phyloP scores from a whole-genome alignment of 2,797 vertebrate genomes.

The Manis crassicaudata region DNA sequence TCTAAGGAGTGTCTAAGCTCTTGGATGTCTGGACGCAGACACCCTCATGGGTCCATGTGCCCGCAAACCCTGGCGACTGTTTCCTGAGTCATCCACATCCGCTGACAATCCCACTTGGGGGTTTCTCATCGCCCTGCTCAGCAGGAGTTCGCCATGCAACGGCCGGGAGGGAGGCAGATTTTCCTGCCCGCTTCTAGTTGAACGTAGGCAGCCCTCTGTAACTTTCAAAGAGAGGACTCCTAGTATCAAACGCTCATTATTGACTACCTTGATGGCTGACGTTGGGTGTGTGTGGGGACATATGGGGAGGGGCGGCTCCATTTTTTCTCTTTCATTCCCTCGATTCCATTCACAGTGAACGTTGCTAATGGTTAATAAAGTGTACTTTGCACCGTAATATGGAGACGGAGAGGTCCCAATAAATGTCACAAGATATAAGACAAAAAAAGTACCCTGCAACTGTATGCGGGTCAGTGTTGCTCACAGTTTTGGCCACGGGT shows the following conservation, averaged over 20 bases:
- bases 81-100: background rate
- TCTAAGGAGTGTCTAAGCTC: background rate
- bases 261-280: background rate
- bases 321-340: conserved; percentile 65
- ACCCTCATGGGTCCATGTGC: no score
- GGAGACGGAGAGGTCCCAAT: conserved; percentile 56
- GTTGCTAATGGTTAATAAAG: conserved; percentile 76
- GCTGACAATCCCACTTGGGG: background rate
- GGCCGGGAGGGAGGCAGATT: background rate
- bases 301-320: background rate
- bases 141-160: background rate
- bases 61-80: background rate
- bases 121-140: background rate
- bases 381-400: conserved; percentile 47
- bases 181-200: background rate
- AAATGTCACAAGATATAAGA: conserved; percentile 73
- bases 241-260: background rate
- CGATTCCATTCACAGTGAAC: conserved; percentile 47
- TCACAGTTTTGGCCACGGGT: conserved; percentile 87
- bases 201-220: background rate
- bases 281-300: background rate
- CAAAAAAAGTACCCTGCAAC: conserved; percentile 75
- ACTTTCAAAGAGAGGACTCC: background rate
- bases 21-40: background rate
- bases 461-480: conserved; percentile 84